phyloP scores from a whole-genome alignment of 2,113 vertebrate genomes.

The Calyptommatus sinebrachiatus region DNA sequence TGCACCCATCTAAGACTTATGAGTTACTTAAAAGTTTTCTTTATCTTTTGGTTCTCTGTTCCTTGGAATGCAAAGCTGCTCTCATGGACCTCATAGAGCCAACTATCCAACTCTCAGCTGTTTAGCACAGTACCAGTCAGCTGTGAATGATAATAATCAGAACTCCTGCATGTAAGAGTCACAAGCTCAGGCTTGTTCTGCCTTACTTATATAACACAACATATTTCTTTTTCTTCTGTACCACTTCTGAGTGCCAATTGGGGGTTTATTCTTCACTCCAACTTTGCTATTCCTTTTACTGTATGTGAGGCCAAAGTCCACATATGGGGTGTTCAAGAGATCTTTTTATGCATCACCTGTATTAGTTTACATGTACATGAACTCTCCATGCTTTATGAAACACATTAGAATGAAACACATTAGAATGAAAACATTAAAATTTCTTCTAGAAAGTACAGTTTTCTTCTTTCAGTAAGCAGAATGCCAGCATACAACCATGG shows the following conservation, averaged over 20 bases:
- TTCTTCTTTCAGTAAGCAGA: background rate
- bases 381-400: background rate
- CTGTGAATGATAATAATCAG: too few species aligned
- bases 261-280: background rate
- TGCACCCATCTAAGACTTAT: too few species aligned
- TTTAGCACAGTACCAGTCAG: too few species aligned
- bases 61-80: too few species aligned
- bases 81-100: too few species aligned
- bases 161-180: background rate
- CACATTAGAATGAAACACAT: too few species aligned
- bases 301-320: background rate
- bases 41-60: too few species aligned
- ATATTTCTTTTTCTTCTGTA: background rate
- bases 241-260: background rate
- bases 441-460: background rate
- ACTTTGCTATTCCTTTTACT: background rate
- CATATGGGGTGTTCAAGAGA: background rate
- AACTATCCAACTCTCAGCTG: too few species aligned
- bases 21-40: too few species aligned
- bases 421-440: background rate
- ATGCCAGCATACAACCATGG: background rate
- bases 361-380: background rate
- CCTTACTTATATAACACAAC: background rate
- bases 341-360: background rate
- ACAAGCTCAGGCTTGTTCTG: background rate